Conservation (phyloP, 2,888 invertebrate species). For the Polydrusus cervinus region DNA sequence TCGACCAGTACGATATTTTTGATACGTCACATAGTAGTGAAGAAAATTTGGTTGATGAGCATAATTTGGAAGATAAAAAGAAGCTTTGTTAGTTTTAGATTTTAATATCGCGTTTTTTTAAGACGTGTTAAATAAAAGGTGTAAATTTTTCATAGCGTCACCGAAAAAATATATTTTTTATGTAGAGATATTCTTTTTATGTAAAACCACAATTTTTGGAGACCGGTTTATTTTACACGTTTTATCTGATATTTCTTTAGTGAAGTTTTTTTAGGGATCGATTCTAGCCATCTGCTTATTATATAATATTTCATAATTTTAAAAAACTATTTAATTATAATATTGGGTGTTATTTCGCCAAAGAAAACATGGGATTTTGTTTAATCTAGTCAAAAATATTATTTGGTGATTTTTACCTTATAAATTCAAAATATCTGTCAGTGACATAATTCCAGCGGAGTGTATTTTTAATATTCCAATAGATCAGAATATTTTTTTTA, state of each 20-base stretch:
- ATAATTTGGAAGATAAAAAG: conserved; percentile 47
- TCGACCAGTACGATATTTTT: conserved; percentile 68
- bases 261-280: not conserved
- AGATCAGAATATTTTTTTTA: no score
- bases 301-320: no score
- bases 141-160: not conserved
- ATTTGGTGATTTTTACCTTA: no score
- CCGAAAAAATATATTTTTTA: not conserved
- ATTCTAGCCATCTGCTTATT: not conserved
- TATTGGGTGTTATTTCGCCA: not conserved
- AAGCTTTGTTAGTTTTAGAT: conserved; percentile 21
- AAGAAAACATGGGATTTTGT: no score
- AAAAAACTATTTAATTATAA: no score
- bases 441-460: no score
- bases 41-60: conserved; percentile 60
- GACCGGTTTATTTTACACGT: not conserved
- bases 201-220: not conserved
- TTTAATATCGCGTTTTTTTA: not conserved
- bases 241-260: conserved; percentile 1
- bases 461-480: no score
- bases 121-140: conserved; percentile 1
- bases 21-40: conserved; percentile 65
- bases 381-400: no score
- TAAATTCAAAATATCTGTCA: no score
- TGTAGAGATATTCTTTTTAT: not conserved